Evolutionary conservation across 1,140 invertebrate genomes (phyloP), one percentile per base, ranked within the genome.

Genomic region (Magallana ariakensis): DNA sequence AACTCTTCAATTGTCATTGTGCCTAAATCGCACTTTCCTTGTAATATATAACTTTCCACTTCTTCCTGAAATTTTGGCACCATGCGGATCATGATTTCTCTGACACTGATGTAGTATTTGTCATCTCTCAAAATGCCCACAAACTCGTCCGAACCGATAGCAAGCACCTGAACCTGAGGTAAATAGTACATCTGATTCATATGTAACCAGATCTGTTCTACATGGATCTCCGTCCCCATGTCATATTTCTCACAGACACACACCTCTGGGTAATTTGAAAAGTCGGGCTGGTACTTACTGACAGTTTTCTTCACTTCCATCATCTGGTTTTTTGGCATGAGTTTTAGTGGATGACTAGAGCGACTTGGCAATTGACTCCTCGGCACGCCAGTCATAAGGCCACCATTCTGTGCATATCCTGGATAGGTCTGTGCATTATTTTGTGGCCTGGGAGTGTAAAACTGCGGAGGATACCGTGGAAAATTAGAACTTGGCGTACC

Each of bases 141-240:
- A 80, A 80, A 85, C 55, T 88, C 87, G 13, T 70, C 54, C 46
- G 57, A 80, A 6, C 85, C 82, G 16, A 88, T 88, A 26, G 62
- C 83, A 66, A 88, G 10, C 53, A 88, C 84, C 11, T 57, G 62
- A 46, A 86, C 80, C 16, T 88, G 87, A 19, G 84, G 85, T n/a
- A 88, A n/a, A 46, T 83, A 88, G 46, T 88, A 88, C 82, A 88
- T 80, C 19, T 88, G 87, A 10, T 84, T 80, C 55, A 80, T 46
- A 58, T 70, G 85, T n/a, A 88, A 26, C 87, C 87, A 88, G 22
- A 88, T 88, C 46, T 88, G 87, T 62, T 88, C 87, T 10, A 88
- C 66, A 10, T 85, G 81, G 56, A 83, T 83, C 54, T 83, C 62
- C 3, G 55, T 70, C 19, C 85, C 33, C 46, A 85, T 86, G 13